A percentile compares a stretch with the other conserved stretches of the same genome.
Evolutionary conservation across 2,797 vertebrate genomes (phyloP).

Genomic region (Cheirogaleus major): DNA sequence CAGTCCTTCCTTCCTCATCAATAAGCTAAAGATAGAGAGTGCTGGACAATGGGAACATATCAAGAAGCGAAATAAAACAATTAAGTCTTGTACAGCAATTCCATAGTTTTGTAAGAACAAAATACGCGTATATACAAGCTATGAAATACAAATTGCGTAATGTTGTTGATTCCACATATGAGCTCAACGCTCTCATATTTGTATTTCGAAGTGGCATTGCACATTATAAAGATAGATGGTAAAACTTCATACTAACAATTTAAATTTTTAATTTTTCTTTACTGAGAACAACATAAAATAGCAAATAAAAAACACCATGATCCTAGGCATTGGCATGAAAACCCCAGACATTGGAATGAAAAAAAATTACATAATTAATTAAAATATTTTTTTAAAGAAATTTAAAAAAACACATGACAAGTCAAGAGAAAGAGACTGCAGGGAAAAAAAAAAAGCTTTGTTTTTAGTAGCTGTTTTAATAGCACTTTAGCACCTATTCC

Average conservation of each 20-base stretch:
- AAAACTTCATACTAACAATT: neutral
- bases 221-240: neutral
- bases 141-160: neutral
- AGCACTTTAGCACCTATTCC: neutral
- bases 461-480: neutral
- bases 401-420: neutral
- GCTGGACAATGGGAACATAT: neutral
- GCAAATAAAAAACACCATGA: neutral
- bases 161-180: neutral
- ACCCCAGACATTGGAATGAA: too few species aligned
- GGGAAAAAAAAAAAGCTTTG: neutral
- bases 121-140: neutral
- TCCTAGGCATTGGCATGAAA: too few species aligned
- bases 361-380: too few species aligned
- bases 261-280: constrained; percentile 15
- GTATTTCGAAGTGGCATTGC: neutral
- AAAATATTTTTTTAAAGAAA: too few species aligned
- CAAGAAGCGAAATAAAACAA: neutral
- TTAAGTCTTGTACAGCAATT: neutral
- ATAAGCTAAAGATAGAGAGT: neutral
- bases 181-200: neutral
- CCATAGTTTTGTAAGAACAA: neutral
- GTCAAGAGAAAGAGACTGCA: neutral
- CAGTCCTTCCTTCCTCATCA: neutral
- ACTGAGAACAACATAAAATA: neutral